These are phyloP conservation scores for Sialia sialis DNA, from an alignment of 2,113 vertebrate genomes.

Conservation along the genomic window DNA sequence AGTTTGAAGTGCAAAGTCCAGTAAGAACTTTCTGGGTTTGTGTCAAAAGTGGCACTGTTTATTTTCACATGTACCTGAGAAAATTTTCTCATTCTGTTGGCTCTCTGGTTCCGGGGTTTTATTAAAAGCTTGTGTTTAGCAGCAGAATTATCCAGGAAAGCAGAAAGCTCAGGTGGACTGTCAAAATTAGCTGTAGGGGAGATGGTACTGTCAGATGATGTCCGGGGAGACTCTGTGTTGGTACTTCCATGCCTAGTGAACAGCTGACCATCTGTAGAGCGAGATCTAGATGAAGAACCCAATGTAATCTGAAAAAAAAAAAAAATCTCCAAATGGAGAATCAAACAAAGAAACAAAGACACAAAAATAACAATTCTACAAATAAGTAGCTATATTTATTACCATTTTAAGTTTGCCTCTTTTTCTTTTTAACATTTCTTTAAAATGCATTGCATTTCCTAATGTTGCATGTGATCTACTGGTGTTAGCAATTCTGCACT, in stretches of 20 bases:
- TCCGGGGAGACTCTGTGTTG: neutral
- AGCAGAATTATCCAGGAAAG: conserved; percentile 89
- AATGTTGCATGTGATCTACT: neutral
- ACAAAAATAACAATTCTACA: neutral
- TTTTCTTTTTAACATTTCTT: neutral
- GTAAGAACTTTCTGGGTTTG: neutral
- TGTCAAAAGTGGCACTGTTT: neutral
- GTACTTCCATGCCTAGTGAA: conserved; percentile 38
- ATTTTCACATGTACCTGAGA: conserved; percentile 70
- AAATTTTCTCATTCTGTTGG: conserved; percentile 75
- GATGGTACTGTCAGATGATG: conserved; percentile 17
- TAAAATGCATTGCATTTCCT: neutral
- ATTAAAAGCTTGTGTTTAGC: conserved; percentile 91
- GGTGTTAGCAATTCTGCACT: neutral
- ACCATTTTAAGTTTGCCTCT: neutral
- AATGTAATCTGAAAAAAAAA: conserved; percentile 63
- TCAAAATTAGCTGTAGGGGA: conserved; percentile 78
- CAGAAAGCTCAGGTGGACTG: conserved; percentile 74
- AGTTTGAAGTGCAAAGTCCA: neutral
- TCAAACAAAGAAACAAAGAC: neutral
- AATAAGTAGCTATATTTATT: neutral
- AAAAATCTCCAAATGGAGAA: neutral
- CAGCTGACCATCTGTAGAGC: conserved; percentile 57
- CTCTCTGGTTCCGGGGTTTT: conserved; percentile 91
- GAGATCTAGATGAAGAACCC: conserved; percentile 59